phyloP scores from a whole-genome alignment of 2,113 vertebrate genomes.

The Vombatus ursinus region DNA sequence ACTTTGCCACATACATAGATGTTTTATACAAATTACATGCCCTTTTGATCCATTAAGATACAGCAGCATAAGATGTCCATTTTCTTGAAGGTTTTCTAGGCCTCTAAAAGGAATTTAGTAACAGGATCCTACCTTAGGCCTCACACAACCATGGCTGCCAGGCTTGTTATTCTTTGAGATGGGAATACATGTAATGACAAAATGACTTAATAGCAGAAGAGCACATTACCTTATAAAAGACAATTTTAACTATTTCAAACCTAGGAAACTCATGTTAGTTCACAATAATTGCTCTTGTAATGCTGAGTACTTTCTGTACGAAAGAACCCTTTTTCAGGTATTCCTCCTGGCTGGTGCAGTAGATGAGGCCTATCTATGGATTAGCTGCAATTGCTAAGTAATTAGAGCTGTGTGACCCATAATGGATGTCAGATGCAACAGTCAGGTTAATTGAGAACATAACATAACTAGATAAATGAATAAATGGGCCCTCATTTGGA shows the following conservation, averaged over 20 bases:
- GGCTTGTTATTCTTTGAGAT: conserved; percentile 58
- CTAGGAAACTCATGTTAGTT: conserved; percentile 38
- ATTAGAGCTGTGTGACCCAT: conserved; percentile 66
- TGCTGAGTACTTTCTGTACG: conserved; percentile 37
- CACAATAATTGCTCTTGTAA: conserved; percentile 63
- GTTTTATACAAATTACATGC: conserved; percentile 64
- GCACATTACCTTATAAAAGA: conserved; percentile 74
- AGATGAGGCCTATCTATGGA: conserved; percentile 60
- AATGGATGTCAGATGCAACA: conserved; percentile 51
- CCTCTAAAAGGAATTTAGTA: conserved; percentile 75
- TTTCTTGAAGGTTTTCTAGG: conserved; percentile 74
- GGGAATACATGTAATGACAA: conserved; percentile 71
- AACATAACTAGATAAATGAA: conserved; percentile 56
- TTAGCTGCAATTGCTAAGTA: conserved; percentile 71
- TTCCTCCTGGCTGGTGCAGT: conserved; percentile 29
- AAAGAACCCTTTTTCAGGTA: conserved; percentile 44
- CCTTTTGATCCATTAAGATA: conserved; percentile 72
- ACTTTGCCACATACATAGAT: conserved; percentile 42
- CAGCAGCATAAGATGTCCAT: conserved; percentile 56
- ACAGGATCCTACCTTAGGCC: conserved; percentile 70
- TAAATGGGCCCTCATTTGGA: conserved; percentile 63
- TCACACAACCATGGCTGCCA: conserved; percentile 61
- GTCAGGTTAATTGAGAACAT: conserved; percentile 56
- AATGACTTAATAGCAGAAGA: conserved; percentile 74
- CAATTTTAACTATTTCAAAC: conserved; percentile 78